These are phyloP conservation scores for Ceyx melanurus DNA, from an alignment of 2,113 vertebrate genomes.

Conservation along the genomic window DNA sequence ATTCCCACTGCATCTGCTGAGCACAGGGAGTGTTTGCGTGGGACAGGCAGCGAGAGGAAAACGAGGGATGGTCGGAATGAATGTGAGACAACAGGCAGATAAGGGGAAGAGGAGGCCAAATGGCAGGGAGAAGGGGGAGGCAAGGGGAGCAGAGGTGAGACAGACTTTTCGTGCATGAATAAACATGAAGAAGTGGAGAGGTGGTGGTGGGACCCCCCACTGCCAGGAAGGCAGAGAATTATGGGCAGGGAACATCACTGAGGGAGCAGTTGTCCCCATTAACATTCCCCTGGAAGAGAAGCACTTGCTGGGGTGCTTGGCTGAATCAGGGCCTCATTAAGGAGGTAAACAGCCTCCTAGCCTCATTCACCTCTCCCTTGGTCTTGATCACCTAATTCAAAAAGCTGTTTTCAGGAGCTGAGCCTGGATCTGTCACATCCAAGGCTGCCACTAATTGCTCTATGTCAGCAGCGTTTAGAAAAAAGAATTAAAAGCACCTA, in stretches of 20 bases:
- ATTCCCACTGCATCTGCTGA: constrained; percentile 38
- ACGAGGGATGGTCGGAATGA: constrained; percentile 39
- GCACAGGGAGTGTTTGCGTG: background rate
- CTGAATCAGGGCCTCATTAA: constrained; percentile 55
- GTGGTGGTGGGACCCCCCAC: background rate
- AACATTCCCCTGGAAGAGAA: constrained; percentile 43
- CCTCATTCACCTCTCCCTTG: background rate
- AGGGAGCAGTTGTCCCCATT: background rate
- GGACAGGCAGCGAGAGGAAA: constrained; percentile 21
- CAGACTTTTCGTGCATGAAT: constrained; percentile 36
- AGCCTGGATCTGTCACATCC: constrained; percentile 10
- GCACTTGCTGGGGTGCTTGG: constrained; percentile 24
- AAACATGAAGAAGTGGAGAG: constrained; percentile 35
- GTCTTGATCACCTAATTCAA: constrained; percentile 44
- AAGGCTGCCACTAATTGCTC: constrained; percentile 42
- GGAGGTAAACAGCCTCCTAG: constrained; percentile 20
- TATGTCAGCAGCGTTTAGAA: constrained; percentile 22
- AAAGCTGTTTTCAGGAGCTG: constrained; percentile 35
- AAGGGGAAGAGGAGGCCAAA: constrained; percentile 42
- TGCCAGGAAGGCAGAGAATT: constrained; percentile 10
- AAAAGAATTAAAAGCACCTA: constrained; percentile 24
- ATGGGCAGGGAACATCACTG: background rate
- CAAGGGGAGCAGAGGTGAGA: constrained; percentile 13
- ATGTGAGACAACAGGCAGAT: constrained; percentile 8
- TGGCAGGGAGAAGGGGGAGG: constrained; percentile 30